phyloP scores from a whole-genome alignment of 2,797 vertebrate species.

The Bothrops alternatus region DNA sequence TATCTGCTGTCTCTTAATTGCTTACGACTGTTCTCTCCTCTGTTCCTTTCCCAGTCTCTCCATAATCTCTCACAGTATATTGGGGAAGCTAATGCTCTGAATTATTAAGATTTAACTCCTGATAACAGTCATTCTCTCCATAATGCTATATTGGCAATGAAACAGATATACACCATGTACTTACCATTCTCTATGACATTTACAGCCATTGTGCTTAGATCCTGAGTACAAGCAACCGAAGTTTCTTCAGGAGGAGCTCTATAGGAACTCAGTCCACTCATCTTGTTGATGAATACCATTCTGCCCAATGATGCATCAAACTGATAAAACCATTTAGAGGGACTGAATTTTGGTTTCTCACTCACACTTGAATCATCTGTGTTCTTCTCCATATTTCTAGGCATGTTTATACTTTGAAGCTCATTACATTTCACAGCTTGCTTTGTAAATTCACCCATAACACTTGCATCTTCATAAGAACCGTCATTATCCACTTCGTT shows the following conservation, averaged over 20 bases:
- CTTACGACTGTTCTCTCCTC: background rate
- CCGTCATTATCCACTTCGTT: background rate
- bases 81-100: background rate
- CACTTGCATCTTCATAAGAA: conserved; percentile 17
- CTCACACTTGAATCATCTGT: conserved; percentile 9
- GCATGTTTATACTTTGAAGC: background rate
- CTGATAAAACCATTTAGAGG: conserved; percentile 82
- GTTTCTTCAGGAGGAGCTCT: conserved; percentile 71
- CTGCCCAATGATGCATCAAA: conserved; percentile 81
- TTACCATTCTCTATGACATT: conserved; percentile 84
- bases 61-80: background rate
- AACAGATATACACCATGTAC: conserved; percentile 14
- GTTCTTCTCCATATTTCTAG: conserved; percentile 28
- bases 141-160: background rate
- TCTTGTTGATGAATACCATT: conserved; percentile 85
- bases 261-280: conserved; percentile 90
- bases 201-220: conserved; percentile 87
- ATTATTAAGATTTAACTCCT: background rate
- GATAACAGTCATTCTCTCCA: background rate
- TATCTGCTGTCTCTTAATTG: background rate
- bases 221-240: conserved; percentile 75
- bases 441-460: conserved; percentile 26
- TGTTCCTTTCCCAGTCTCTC: background rate
- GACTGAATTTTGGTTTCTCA: conserved; percentile 20
- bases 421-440: conserved; percentile 36